Evolutionary conservation across 2,113 vertebrate genomes (phyloP), one percentile per base, ranked within the genome.

Genomic region (Pachycephala philippinensis): DNA sequence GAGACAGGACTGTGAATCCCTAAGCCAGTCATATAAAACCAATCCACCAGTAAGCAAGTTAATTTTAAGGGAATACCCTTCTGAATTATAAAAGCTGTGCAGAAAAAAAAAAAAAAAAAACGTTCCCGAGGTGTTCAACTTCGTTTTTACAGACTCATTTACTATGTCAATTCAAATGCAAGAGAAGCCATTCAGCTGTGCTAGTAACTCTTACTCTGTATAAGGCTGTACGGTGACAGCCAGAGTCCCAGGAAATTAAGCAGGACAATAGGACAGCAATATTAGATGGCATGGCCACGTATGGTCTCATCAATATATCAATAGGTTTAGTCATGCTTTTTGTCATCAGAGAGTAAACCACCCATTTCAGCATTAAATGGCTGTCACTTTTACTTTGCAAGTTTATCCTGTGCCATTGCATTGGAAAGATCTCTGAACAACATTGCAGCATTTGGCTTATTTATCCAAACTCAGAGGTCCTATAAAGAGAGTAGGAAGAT

Each of bases 321-420:
- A 45, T 78, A 70, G 87, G 68, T 76, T 97, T 97, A 95, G 97
- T 94, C 87, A 89, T 18, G 42, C 78, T 84, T 94, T 76, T 78
- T 92, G 68, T 90, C 82, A 86, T 90, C n/a, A 30, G 87, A 84
- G 31, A 26, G 50, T 53, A 85, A 93, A 70, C 60, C 89, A 80
- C 71, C 56, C 52, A 50, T 94, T 96, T 95, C 64, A 74, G 17
- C 84, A 84, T 75, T 71, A 88, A 92, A 86, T 91, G 79, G 71
- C 86, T 95, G 92, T 90, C 91, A 90, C 74, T 78, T 89, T 59
- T 79, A 49, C 56, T 94, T 86, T 84, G 65, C 56, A 50, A 77
- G 37, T 53, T 68, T 76, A 80, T 84, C 49, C 33, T 50, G 0
- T 33, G 47, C 57, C 6, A 4, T 66, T 87, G 27, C 44, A 20